These are phyloP conservation scores for Epistrophe eligans DNA, from an alignment of 2,888 invertebrate genomes.

Conservation along the genomic window DNA sequence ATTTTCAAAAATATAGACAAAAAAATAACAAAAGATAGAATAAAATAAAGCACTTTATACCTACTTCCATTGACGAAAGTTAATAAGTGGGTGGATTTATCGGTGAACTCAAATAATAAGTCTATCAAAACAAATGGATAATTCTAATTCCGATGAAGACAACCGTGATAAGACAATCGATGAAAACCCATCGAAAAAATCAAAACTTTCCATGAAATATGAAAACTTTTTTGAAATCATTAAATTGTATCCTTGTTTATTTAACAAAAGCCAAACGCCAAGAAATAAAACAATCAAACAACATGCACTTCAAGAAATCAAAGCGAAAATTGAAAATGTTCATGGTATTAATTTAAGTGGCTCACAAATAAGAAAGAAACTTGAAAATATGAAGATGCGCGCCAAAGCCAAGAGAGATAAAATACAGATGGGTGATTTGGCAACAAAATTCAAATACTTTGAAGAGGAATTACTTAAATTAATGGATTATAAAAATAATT, in stretches of 20 bases:
- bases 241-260: not conserved
- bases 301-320: not conserved
- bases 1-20: not conserved
- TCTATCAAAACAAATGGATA: not conserved
- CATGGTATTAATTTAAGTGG: not conserved
- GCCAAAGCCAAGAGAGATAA: not conserved
- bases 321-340: not conserved
- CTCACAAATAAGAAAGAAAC: slow-evolving; percentile 11
- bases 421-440: not conserved
- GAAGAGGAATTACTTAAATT: slow-evolving; percentile 1
- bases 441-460: not conserved
- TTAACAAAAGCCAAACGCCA: slow-evolving; percentile 7
- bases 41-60: not conserved
- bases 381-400: slow-evolving; percentile 21
- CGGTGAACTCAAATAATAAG: not conserved
- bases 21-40: too few species aligned
- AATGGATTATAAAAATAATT: not conserved
- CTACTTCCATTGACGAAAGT: not conserved
- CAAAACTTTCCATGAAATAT: not conserved
- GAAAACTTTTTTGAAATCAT: slow-evolving; percentile 6
- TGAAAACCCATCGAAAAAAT: not conserved
- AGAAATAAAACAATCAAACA: not conserved
- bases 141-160: not conserved
- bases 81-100: not conserved
- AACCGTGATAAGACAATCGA: not conserved